Conservation (phyloP, 23 tunicate species). For the Styela clava region DNA sequence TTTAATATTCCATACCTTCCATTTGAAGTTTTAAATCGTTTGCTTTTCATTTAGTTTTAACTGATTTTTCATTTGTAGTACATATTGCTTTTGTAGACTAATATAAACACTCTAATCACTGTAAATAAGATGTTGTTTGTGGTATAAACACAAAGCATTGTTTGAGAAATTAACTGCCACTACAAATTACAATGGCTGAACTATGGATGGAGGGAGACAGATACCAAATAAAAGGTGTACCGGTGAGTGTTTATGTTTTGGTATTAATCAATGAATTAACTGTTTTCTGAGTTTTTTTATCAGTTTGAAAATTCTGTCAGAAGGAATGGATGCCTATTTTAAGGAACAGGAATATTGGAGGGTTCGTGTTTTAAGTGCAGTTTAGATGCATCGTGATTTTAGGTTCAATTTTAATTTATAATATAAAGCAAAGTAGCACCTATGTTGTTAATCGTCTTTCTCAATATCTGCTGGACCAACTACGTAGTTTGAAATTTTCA, state of each 20-base stretch:
- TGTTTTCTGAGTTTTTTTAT: neutral
- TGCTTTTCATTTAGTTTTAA: neutral
- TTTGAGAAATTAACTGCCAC: constrained; percentile 17
- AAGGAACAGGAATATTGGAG: constrained; percentile 77
- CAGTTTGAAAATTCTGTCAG: neutral
- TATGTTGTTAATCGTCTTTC: too few relatives aligned
- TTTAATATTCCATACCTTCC: too few relatives aligned
- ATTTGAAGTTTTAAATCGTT: neutral
- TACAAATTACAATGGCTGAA: constrained; percentile 52
- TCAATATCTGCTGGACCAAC: too few relatives aligned
- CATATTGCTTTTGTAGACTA: neutral
- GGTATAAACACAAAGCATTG: constrained; percentile 18
- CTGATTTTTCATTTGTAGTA: too few relatives aligned
- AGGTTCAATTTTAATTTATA: too few relatives aligned
- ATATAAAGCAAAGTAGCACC: neutral
- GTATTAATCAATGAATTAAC: neutral
- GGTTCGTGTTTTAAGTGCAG: constrained; percentile 3
- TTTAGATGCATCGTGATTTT: neutral
- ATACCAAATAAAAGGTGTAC: constrained; percentile 83
- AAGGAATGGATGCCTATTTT: constrained; percentile 35
- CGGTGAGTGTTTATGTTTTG: constrained; percentile 44
- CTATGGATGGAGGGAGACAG: constrained; percentile 93
- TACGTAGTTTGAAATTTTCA: too few relatives aligned
- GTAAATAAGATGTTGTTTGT: neutral
- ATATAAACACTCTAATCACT: neutral